phyloP scores from a whole-genome alignment of 2,113 vertebrate genomes.

The Poeciliopsis turrubarensis region DNA sequence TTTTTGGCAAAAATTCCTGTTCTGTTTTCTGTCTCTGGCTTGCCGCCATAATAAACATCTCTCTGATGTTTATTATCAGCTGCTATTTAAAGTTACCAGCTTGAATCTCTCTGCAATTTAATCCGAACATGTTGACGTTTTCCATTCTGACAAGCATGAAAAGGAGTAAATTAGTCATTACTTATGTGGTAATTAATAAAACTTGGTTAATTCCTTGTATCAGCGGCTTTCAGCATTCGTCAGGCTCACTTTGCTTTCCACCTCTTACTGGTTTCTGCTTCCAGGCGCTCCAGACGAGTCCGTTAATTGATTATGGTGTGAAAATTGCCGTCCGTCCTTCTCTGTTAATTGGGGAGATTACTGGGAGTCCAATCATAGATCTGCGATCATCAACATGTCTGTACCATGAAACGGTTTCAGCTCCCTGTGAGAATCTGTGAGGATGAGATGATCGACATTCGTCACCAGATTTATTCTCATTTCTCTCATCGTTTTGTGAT shows the following conservation, averaged over 20 bases:
- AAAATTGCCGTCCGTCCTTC: conserved; percentile 14
- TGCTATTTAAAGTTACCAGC: conserved; percentile 12
- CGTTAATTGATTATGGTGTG: conserved; percentile 41
- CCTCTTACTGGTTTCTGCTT: conserved; percentile 34
- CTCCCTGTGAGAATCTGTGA: background rate
- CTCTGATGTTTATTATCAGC: background rate
- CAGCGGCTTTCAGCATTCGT: conserved; percentile 34
- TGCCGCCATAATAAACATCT: background rate
- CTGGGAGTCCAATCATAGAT: background rate
- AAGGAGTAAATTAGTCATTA: conserved; percentile 57
- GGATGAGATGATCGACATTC: background rate
- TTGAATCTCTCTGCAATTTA: conserved; percentile 11
- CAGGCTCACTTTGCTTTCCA: conserved; percentile 52
- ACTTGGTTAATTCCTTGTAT: conserved; percentile 44
- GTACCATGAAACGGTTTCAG: background rate
- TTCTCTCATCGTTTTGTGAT: too few species aligned
- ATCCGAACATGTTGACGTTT: conserved; percentile 51
- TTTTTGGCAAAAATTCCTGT: background rate
- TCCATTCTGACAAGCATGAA: conserved; percentile 60
- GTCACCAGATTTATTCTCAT: background rate
- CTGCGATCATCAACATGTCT: background rate
- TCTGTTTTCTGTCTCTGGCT: background rate
- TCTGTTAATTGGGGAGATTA: conserved; percentile 17
- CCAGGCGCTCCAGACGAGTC: conserved; percentile 18
- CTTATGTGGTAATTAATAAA: conserved; percentile 50